Conservation (phyloP, 2,888 invertebrate genomes). For the Hydropsyche betteni region DNA sequence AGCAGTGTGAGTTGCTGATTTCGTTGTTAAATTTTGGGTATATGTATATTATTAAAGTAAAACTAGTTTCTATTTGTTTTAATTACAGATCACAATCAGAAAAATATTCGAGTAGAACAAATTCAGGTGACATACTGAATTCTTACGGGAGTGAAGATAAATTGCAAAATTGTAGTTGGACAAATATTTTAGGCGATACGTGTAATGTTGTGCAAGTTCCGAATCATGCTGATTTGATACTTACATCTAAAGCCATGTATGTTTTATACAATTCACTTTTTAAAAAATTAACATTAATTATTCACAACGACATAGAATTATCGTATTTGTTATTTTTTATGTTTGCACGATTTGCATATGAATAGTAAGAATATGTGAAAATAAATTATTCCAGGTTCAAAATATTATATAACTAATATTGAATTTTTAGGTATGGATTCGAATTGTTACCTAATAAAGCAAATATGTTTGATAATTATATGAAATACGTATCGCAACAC, state of each 20-base stretch:
- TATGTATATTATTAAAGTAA: too few relatives aligned
- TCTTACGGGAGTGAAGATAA: constrained; percentile 68
- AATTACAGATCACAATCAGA: constrained; percentile 58
- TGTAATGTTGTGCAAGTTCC: constrained; percentile 62
- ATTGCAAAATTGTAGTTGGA: constrained; percentile 58
- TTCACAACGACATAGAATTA: background rate
- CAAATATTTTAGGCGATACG: constrained; percentile 53
- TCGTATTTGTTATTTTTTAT: constrained; percentile 15
- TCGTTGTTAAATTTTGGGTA: too few relatives aligned
- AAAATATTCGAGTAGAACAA: constrained; percentile 62
- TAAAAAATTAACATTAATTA: too few relatives aligned
- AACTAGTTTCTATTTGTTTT: background rate
- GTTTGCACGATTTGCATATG: background rate
- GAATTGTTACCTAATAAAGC: constrained; percentile 65
- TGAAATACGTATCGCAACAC: constrained; percentile 62
- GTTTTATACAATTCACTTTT: constrained; percentile 52
- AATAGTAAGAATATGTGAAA: too few relatives aligned
- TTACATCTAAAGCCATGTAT: constrained; percentile 64
- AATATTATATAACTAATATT: background rate
- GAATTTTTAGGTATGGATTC: constrained; percentile 61
- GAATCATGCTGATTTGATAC: constrained; percentile 62
- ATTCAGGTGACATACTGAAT: constrained; percentile 71
- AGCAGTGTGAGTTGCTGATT: constrained; percentile 56
- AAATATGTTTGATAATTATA: constrained; percentile 61
- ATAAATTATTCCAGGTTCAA: too few relatives aligned